Conservation (phyloP, 2,797 vertebrate species). For the Xiphorhynchus erythropygius region DNA sequence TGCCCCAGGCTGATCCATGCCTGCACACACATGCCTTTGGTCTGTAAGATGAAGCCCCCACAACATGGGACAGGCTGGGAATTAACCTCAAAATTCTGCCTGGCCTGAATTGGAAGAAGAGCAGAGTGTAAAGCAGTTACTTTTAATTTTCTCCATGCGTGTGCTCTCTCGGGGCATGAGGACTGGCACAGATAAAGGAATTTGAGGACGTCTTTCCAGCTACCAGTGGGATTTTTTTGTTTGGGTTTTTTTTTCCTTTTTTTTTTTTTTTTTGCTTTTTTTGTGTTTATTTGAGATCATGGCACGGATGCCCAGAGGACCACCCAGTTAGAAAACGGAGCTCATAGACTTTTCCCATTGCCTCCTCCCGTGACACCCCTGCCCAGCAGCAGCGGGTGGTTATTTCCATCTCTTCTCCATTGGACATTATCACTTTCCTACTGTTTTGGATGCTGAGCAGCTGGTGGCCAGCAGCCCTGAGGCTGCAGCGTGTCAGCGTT, state of each 20-base stretch:
- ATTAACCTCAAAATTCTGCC: not conserved
- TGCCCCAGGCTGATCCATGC: fast-evolving
- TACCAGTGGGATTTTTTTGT: not conserved
- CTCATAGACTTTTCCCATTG: not conserved
- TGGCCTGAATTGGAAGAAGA: constrained; percentile 40
- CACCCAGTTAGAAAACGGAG: constrained; percentile 31
- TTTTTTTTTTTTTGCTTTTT: not conserved
- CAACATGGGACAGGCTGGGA: not conserved
- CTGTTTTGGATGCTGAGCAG: not conserved
- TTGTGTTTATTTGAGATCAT: not conserved
- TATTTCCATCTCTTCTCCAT: not conserved
- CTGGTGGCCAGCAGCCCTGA: not conserved
- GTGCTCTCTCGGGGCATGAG: not conserved
- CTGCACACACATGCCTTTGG: not conserved
- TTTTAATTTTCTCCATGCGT: constrained; percentile 47
- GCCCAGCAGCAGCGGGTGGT: not conserved
- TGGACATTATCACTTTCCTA: constrained; percentile 1
- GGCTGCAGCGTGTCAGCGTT: not conserved
- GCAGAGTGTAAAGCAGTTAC: constrained; percentile 6
- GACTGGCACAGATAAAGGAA: constrained; percentile 63
- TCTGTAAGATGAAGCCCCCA: not conserved
- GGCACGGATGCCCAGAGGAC: constrained; percentile 49
- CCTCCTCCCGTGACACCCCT: not conserved
- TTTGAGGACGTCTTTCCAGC: constrained; percentile 35
- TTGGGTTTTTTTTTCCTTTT: not conserved